Conservation (phyloP, 2,888 invertebrate genomes). For the Acrocera orbiculus region DNA sequence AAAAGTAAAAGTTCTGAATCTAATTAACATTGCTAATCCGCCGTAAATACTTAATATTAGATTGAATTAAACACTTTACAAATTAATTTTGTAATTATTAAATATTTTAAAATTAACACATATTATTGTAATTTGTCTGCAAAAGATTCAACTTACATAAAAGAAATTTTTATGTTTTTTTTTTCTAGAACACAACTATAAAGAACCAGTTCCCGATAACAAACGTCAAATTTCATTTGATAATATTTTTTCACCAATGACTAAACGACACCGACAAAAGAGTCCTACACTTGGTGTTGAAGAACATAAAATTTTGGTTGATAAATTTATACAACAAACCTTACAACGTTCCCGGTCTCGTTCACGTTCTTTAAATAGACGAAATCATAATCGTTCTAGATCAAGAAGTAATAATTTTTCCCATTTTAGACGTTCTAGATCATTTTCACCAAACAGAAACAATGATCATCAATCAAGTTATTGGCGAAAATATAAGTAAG, state of each 20-base stretch:
- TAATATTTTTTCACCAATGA: constrained; percentile 1
- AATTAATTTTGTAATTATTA: too few species aligned
- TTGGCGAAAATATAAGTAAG: background rate
- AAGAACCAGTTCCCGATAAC: constrained; percentile 10
- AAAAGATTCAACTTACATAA: background rate
- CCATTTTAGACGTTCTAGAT: background rate
- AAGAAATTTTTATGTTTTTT: too few species aligned
- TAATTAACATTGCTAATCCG: too few species aligned
- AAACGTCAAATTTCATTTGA: constrained; percentile 14
- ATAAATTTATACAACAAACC: constrained; percentile 21
- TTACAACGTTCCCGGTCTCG: constrained; percentile 4
- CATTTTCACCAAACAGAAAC: constrained; percentile 12
- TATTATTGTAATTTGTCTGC: background rate
- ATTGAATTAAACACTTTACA: too few species aligned
- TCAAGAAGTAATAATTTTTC: background rate
- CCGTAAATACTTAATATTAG: too few species aligned
- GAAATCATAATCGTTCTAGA: constrained; percentile 4
- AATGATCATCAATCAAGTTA: too few species aligned
- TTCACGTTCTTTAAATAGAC: background rate
- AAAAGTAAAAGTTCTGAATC: too few species aligned
- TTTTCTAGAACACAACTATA: constrained; percentile 5
- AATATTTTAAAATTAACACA: too few species aligned
- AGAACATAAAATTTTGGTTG: constrained; percentile 24
- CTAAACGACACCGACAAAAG: background rate
- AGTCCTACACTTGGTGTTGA: constrained; percentile 18